These are phyloP conservation scores for Lycocerus yunnanus DNA, from an alignment of 2,888 invertebrate genomes.

Conservation along the genomic window DNA sequence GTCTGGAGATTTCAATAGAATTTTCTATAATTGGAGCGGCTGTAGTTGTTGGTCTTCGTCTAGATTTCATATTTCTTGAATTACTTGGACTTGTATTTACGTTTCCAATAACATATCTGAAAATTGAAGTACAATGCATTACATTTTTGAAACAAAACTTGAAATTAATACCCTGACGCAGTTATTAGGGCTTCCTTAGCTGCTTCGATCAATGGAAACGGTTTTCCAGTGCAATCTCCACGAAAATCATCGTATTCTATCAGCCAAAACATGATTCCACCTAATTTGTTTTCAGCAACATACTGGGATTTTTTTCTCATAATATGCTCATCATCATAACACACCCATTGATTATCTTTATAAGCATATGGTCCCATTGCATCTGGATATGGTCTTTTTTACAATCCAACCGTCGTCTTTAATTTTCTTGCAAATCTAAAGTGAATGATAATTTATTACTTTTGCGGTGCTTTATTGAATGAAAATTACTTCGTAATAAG, in stretches of 20 bases:
- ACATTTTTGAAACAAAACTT: too few relatives aligned
- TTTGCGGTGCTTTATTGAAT: background rate
- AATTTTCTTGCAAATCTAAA: background rate
- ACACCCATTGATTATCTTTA: constrained; percentile 87
- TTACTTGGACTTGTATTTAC: too few relatives aligned
- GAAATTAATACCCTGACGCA: too few relatives aligned
- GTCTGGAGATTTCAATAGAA: too few relatives aligned
- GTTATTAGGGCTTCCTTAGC: too few relatives aligned
- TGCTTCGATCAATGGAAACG: constrained; percentile 76
- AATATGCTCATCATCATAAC: constrained; percentile 87
- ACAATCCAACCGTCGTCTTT: background rate
- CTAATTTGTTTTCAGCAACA: constrained; percentile 76
- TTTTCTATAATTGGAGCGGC: too few relatives aligned
- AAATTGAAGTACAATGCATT: too few relatives aligned
- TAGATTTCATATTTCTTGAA: too few relatives aligned
- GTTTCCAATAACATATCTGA: too few relatives aligned
- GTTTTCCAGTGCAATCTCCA: constrained; percentile 78
- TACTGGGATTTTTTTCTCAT: constrained; percentile 80
- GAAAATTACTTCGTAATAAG: background rate
- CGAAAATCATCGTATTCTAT: constrained; percentile 86
- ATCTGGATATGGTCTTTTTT: constrained; percentile 49
- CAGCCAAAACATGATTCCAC: constrained; percentile 90
- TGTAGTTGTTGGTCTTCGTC: too few relatives aligned
- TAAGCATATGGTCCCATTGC: constrained; percentile 89
- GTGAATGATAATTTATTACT: background rate